Conservation (phyloP, 2,113 vertebrate species). For the Lamprotornis superbus region DNA sequence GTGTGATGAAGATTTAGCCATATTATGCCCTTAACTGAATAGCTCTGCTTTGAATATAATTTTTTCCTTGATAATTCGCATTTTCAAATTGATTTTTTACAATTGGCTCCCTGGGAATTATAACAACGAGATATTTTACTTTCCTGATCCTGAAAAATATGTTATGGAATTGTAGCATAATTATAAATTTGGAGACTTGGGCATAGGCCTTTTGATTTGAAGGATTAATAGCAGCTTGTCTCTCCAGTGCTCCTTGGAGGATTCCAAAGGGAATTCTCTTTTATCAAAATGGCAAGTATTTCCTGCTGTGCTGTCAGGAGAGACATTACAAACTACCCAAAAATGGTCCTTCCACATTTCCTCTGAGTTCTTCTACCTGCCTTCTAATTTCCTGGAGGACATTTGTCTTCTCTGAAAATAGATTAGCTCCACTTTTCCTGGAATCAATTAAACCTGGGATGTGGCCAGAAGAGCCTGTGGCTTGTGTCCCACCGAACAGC, state of each 20-base stretch:
- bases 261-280: slow-evolving; percentile 40
- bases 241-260: not conserved
- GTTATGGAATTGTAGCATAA: not conserved
- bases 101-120: slow-evolving; percentile 15
- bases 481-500: not conserved
- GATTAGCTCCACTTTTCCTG: slow-evolving; percentile 31
- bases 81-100: slow-evolving; percentile 36
- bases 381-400: slow-evolving; percentile 44
- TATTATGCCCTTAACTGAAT: not conserved
- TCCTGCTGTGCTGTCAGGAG: slow-evolving; percentile 23
- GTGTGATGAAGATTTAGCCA: not conserved
- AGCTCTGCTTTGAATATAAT: not conserved
- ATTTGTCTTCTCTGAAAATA: slow-evolving; percentile 31
- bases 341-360: slow-evolving; percentile 30
- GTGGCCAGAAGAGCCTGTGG: slow-evolving; percentile 11
- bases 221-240: slow-evolving; percentile 36
- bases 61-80: not conserved
- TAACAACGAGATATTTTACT: not conserved
- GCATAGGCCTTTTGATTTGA: not conserved
- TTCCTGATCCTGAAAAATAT: slow-evolving; percentile 13
- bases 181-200: not conserved
- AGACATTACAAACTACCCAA: slow-evolving; percentile 30
- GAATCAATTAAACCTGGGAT: slow-evolving; percentile 13
- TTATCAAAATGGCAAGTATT: slow-evolving; percentile 38
- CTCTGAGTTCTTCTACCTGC: slow-evolving; percentile 19